Conservation (phyloP, 2,113 vertebrate species). For the Misgurnus mizolepis region DNA sequence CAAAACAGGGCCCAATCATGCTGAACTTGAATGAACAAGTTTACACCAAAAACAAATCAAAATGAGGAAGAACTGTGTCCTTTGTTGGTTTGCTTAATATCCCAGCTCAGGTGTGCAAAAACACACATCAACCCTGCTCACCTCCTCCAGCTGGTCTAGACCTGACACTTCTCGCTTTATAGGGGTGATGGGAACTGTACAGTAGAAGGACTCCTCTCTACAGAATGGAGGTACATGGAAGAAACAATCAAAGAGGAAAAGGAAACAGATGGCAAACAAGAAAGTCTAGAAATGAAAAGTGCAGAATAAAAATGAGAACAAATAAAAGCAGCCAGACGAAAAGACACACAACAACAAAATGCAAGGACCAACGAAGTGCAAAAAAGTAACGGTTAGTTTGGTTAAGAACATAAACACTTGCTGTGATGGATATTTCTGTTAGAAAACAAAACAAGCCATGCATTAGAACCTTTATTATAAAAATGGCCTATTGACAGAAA, state of each 20-base stretch:
- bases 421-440: too few relatives aligned
- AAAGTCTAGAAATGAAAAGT: slow-evolving; percentile 53
- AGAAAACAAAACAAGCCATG: slow-evolving; percentile 14
- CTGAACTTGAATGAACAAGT: neutral
- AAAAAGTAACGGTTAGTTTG: neutral
- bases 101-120: neutral
- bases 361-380: slow-evolving; percentile 44
- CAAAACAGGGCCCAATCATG: neutral
- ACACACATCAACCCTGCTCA: slow-evolving; percentile 74
- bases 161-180: slow-evolving; percentile 86
- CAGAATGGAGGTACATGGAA: slow-evolving; percentile 62
- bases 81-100: too few relatives aligned
- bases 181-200: slow-evolving; percentile 89
- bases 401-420: neutral
- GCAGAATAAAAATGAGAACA: slow-evolving; percentile 45
- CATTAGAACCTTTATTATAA: slow-evolving; percentile 19
- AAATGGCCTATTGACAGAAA: slow-evolving; percentile 17
- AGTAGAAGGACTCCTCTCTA: slow-evolving; percentile 90
- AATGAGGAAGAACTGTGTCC: neutral
- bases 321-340: slow-evolving; percentile 34
- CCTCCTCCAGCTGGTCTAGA: slow-evolving; percentile 86
- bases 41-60: neutral
- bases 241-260: slow-evolving; percentile 48
- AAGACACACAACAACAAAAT: slow-evolving; percentile 10
- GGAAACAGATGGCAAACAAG: slow-evolving; percentile 57